Conservation (phyloP, 35 echinoderm and acorn worm species). For the Heliocidaris erythrogramma region DNA sequence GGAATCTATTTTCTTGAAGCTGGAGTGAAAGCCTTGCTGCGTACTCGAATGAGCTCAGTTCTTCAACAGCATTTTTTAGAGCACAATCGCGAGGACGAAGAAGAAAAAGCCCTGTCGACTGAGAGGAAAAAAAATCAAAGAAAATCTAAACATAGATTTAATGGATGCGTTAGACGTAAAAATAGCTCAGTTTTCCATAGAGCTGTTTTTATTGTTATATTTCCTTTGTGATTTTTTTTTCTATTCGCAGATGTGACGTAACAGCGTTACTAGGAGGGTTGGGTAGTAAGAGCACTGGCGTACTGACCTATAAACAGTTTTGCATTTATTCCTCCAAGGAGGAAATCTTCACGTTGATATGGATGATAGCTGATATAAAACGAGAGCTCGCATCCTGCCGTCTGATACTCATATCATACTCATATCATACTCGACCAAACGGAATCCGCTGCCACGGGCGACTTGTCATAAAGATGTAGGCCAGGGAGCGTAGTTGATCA, state of each 20-base stretch:
- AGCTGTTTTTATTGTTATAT: neutral
- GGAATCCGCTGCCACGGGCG: neutral
- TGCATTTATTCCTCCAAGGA: neutral
- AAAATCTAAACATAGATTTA: neutral
- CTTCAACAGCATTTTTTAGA: too few relatives aligned
- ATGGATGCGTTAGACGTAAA: too few relatives aligned
- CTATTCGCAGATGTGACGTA: neutral
- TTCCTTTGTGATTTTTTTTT: neutral
- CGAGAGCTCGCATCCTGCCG: too few relatives aligned
- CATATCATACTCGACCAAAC: neutral
- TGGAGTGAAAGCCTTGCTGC: too few relatives aligned
- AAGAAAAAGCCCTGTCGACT: too few relatives aligned
- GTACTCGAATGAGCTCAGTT: too few relatives aligned
- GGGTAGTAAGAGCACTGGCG: neutral
- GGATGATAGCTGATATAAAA: neutral
- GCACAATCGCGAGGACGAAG: too few relatives aligned
- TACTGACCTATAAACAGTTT: neutral
- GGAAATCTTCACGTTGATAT: neutral
- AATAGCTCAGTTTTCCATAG: too few relatives aligned
- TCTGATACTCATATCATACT: too few relatives aligned
- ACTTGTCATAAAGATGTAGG: slow-evolving; percentile 4
- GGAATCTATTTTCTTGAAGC: too few relatives aligned
- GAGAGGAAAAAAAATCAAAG: neutral
- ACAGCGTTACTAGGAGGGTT: neutral
- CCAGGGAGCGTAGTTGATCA: neutral